Evolutionary conservation across 2,888 invertebrate species (phyloP), one percentile per base, ranked within the genome.

Genomic region (Opisthograptis luteolata): DNA sequence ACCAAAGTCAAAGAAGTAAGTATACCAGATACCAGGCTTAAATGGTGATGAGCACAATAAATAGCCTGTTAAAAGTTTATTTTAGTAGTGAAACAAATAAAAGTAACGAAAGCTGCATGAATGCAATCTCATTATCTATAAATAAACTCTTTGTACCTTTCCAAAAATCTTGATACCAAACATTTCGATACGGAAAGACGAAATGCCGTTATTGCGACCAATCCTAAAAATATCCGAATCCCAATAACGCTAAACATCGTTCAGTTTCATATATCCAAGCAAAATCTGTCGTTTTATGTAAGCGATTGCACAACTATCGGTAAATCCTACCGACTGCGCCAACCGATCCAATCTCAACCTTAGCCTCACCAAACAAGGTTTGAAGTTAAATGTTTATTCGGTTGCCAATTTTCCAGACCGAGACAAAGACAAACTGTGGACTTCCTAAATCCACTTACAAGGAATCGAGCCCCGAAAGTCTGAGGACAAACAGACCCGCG

Each of bases 181-280:
- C 10, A 34, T 43, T 19, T 37, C 25, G 10, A 19, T 27, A 22
- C 3, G 20, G 22, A 32, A 19, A 43, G 34, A 40, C 37, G 35
- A 39, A 43, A 44, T 17, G 32, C 25, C 30, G 13, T 20, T 13
- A 50, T 36, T 30, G 44, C 43, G 39, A 43, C 14, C 40, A 45
- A 45, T 51, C 35, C 50, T 35, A 40, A 41, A 48, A 51, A 45
- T 45, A 51, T 36, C 35, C 36, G 22, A 3, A 42, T 53, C 42
- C 81, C 83, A 83, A 43, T 69, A 79, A 0, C 25, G 50, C 28
- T 58, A 64, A 30, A 71, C 62, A 2, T 42, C 58, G 2, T 36
- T 13, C 78, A 75, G 76, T 32, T 50, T 37, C 19, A 61, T 5
- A n/a, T 49, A 51, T 51, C 44, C 30, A 12, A 35, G 30, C 30